A percentile compares a stretch with the other conserved stretches of the same genome.
Evolutionary conservation across 2,113 vertebrate genomes (phyloP).

Genomic region (Anguilla rostrata): DNA sequence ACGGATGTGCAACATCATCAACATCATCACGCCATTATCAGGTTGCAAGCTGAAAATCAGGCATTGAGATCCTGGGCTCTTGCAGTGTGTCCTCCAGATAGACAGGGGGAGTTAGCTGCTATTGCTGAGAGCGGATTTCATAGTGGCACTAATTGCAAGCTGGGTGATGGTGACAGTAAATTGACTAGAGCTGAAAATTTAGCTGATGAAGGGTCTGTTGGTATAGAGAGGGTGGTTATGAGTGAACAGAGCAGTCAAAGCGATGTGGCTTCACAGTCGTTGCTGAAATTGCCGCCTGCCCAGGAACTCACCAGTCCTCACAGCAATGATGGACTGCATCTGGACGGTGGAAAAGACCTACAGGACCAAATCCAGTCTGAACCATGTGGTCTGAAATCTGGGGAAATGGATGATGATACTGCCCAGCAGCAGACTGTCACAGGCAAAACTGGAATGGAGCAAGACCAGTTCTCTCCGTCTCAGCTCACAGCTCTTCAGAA

Average conservation of each 20-base stretch:
- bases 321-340: background rate
- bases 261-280: background rate
- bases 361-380: background rate
- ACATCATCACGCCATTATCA: background rate
- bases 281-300: background rate
- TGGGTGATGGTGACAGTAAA: background rate
- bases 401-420: background rate
- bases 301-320: background rate
- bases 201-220: background rate
- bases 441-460: background rate
- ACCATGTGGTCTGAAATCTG: background rate
- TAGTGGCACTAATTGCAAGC: background rate
- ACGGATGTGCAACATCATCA: background rate
- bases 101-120: constrained; percentile 6
- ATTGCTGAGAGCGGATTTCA: background rate
- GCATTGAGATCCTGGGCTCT: constrained; percentile 21
- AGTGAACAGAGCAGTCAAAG: background rate
- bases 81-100: constrained; percentile 21
- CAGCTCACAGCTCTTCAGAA: constrained; percentile 22
- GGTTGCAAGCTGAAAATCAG: constrained; percentile 22
- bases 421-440: background rate
- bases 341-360: background rate
- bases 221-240: background rate
- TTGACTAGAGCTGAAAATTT: background rate
- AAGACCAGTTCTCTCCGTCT: background rate